A percentile compares a stretch with the other conserved stretches of the same genome.
These are phyloP conservation scores for Dasypogon diadema DNA, from an alignment of 2,888 invertebrate species.

Conservation along the genomic window DNA sequence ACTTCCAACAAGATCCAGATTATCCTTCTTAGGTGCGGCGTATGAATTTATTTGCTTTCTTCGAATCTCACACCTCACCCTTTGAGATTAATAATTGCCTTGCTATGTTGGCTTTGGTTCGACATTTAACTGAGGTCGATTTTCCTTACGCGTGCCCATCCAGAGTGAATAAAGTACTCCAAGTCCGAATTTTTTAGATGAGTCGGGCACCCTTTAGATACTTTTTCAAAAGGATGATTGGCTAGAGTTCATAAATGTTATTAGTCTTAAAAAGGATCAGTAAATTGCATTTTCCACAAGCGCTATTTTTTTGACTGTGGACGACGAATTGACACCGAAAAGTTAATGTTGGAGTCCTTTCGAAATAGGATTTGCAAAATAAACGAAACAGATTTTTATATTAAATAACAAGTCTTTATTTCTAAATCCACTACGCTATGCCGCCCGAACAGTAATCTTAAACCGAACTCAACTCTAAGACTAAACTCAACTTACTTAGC, in stretches of 20 bases:
- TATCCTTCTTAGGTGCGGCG: too few relatives aligned
- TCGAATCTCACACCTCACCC: constrained; percentile 61
- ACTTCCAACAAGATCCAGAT: constrained; percentile 9
- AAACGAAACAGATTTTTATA: too few relatives aligned
- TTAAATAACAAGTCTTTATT: too few relatives aligned
- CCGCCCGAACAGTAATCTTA: too few relatives aligned
- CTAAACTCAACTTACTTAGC: too few relatives aligned
- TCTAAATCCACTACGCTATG: too few relatives aligned
- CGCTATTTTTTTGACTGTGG: too few relatives aligned
- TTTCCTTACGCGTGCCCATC: constrained; percentile 73
- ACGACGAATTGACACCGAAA: too few relatives aligned
- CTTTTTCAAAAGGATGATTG: constrained; percentile 73
- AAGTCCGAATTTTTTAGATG: constrained; percentile 78
- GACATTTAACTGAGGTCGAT: constrained; percentile 60
- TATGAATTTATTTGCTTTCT: too few relatives aligned
- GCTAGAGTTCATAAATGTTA: constrained; percentile 69
- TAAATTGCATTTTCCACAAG: constrained; percentile 84
- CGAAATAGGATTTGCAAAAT: too few relatives aligned
- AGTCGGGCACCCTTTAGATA: constrained; percentile 73
- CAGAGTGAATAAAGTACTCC: constrained; percentile 80
- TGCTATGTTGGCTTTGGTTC: constrained; percentile 70
- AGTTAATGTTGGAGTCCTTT: too few relatives aligned
- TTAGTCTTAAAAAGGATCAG: constrained; percentile 77
- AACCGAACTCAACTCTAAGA: too few relatives aligned
- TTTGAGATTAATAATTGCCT: constrained; percentile 62